phyloP scores from a whole-genome alignment of 2,888 invertebrate species.

The Priocnemis perturbator region DNA sequence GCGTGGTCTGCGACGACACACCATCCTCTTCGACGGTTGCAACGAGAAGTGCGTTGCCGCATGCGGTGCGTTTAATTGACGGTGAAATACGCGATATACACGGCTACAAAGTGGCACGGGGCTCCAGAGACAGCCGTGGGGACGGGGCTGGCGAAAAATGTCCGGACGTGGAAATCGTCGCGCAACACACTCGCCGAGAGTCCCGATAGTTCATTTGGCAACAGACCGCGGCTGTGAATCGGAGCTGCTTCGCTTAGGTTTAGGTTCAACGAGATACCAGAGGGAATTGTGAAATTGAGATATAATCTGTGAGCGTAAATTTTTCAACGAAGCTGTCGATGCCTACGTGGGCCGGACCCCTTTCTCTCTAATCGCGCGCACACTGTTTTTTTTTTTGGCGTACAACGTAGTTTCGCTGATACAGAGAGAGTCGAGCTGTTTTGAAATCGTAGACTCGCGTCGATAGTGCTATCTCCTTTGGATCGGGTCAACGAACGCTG shows the following conservation, averaged over 20 bases:
- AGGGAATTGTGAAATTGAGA: too few species aligned
- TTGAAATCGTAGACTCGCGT: slow-evolving; percentile 38
- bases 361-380: slow-evolving; percentile 4
- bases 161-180: too few species aligned
- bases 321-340: too few species aligned
- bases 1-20: background rate
- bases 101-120: slow-evolving; percentile 27
- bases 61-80: slow-evolving; percentile 59
- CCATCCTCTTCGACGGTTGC: slow-evolving; percentile 24
- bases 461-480: slow-evolving; percentile 45
- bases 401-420: background rate
- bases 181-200: too few species aligned
- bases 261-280: too few species aligned
- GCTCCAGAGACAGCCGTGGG: too few species aligned
- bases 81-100: slow-evolving; percentile 52
- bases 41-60: slow-evolving; percentile 42
- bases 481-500: slow-evolving; percentile 47
- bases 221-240: too few species aligned
- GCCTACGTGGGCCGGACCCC: background rate
- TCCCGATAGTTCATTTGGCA: too few species aligned
- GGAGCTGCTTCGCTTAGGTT: too few species aligned
- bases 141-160: too few species aligned
- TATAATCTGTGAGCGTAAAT: too few species aligned
- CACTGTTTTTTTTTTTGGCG: background rate
- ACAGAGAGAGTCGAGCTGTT: slow-evolving; percentile 19